phyloP scores from a whole-genome alignment of 2,797 vertebrate genomes.

The Sternarchorhynchus goeldii region DNA sequence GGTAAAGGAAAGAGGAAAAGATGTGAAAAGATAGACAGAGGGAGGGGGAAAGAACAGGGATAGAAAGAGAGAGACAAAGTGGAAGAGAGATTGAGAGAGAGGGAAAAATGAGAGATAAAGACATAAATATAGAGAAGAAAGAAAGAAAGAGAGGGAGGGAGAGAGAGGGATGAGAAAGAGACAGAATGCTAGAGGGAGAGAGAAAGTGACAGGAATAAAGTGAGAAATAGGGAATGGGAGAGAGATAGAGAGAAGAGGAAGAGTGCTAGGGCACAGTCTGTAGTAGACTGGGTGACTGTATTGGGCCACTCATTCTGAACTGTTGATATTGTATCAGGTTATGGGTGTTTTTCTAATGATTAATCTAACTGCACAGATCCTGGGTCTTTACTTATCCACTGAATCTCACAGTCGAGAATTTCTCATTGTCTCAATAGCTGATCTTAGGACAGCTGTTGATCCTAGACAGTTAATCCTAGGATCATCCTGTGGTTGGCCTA shows the following conservation, averaged over 20 bases:
- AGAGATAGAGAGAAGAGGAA: slow-evolving; percentile 46
- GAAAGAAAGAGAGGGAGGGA: slow-evolving; percentile 31
- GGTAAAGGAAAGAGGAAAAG: slow-evolving; percentile 36
- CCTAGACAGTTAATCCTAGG: no score
- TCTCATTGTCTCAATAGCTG: no score
- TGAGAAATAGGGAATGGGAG: not conserved
- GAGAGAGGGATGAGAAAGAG: slow-evolving; percentile 10
- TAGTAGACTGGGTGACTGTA: not conserved
- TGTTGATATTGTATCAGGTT: not conserved
- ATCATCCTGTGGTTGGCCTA: no score
- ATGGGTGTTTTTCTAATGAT: not conserved
- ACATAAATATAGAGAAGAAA: slow-evolving; percentile 3
- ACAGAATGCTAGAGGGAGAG: slow-evolving; percentile 23
- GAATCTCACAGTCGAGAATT: no score
- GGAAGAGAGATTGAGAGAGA: slow-evolving; percentile 39
- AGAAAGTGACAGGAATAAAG: slow-evolving; percentile 37
- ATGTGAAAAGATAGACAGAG: not conserved
- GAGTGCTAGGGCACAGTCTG: slow-evolving; percentile 54
- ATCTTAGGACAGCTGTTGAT: no score
- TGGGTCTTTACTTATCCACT: no score
- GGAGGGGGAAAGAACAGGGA: not conserved
- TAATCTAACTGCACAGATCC: no score
- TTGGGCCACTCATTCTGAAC: not conserved
- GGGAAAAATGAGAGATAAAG: slow-evolving; percentile 37
- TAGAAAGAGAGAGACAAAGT: slow-evolving; percentile 25